Evolutionary conservation across 2,888 invertebrate genomes (phyloP), one percentile per base, ranked within the genome.

Genomic region (Erpobdella octoculata): DNA sequence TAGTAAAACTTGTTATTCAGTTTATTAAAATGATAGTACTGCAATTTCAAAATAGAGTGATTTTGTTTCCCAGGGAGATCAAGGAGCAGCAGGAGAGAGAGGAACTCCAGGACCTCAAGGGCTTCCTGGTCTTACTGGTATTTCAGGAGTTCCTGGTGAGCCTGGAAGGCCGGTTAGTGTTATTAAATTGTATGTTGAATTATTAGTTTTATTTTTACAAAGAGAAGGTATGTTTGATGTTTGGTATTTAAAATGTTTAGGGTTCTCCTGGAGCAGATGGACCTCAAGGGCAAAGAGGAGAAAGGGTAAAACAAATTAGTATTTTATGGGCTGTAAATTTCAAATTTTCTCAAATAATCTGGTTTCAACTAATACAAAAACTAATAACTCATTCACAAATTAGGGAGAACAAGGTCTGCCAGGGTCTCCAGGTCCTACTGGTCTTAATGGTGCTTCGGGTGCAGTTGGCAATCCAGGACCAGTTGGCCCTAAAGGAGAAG

Each of bases 201-300:
- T 64, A 64, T 28, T 58, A 15, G 25, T 58, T 9, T 58, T 18
- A 18, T 21, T 18, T 12, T 15, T 18, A 21, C 33, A 12, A 62
- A 28, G 31, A 33, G 9, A 5, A 28, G 31, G 2, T 33, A 62
- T 8, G 8, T 8, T 9, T 6, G 33, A 62, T 31, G 18, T 62
- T 6, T 9, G 21, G 6, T n/a, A 53, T n/a, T n/a, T 28, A 62
- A 33, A 1, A 33, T 62, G 38, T 73, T 15, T 61, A 73, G 71
- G 74, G 74, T 18, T 2, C 70, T 2, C 36, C 73, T 21, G 75
- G 75, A 28, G 36, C 37, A 8, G 75, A 74, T 37, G 75, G 75
- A 21, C 21, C 72, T 0, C 71, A 70, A 8, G 76, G 76, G 37
- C 69, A 41, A 12, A 75, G 74, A 58, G 76, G 76, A 73, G 62